phyloP scores from a whole-genome alignment of 2,797 vertebrate species.

The Tamandua tetradactyla region DNA sequence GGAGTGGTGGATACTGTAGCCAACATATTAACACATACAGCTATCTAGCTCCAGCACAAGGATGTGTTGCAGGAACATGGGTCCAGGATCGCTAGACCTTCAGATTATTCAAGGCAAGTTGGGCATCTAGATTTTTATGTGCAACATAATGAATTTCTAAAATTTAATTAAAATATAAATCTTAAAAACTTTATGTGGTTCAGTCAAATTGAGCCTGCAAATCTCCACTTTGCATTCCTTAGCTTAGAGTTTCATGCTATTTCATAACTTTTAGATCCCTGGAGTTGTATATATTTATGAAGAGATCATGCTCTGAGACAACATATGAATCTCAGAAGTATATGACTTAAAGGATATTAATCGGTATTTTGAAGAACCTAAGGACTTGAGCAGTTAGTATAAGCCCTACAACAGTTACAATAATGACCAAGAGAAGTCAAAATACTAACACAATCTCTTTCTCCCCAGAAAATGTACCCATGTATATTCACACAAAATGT shows the following conservation, averaged over 20 bases:
- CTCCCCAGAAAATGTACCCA: neutral
- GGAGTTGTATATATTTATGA: neutral
- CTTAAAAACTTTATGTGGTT: neutral
- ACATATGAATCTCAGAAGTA: neutral
- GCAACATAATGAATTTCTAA: neutral
- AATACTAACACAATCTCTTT: neutral
- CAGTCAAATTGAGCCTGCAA: neutral
- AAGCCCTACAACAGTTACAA: neutral
- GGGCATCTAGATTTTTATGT: neutral
- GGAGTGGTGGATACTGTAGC: neutral
- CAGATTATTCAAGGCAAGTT: neutral
- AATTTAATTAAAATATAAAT: constrained; percentile 37
- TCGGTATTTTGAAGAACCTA: neutral
- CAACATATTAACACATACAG: neutral
- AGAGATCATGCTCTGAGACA: neutral
- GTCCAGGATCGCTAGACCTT: neutral
- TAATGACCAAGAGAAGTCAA: neutral
- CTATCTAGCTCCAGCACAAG: neutral
- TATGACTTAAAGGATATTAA: neutral
- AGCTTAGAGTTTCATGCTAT: neutral
- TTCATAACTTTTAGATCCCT: neutral
- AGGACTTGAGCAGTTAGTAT: neutral
- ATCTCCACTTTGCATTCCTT: neutral
- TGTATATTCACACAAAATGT: neutral
- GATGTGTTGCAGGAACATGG: neutral